A percentile compares a stretch with the other conserved stretches of the same genome.
These are phyloP conservation scores for Chaetodon trifascialis DNA, from an alignment of 2,113 vertebrate species.

Conservation along the genomic window DNA sequence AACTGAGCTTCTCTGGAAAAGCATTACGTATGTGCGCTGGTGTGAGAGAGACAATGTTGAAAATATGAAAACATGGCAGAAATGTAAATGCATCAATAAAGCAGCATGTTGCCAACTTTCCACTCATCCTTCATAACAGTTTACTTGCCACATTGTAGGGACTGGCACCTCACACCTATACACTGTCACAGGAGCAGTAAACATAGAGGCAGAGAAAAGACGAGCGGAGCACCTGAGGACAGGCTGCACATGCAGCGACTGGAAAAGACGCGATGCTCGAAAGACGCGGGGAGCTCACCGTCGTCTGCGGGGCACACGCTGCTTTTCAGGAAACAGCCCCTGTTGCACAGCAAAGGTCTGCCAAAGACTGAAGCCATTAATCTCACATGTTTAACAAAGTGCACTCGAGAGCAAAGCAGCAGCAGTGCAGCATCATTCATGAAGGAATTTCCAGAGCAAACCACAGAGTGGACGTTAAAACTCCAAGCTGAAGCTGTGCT, in stretches of 20 bases:
- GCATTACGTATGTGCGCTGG: neutral
- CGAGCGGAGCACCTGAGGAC: conserved; percentile 17
- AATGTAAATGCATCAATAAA: conserved; percentile 65
- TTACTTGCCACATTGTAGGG: conserved; percentile 73
- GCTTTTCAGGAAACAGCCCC: neutral
- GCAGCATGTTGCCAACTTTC: conserved; percentile 81
- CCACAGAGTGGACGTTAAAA: neutral
- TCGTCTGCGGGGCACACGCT: conserved; percentile 4
- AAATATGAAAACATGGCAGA: conserved; percentile 40
- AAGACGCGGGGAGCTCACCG: neutral
- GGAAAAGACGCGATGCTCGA: neutral
- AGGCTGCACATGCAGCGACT: conserved; percentile 4
- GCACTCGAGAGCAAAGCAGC: neutral
- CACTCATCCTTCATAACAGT: conserved; percentile 82
- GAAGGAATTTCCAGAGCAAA: too few relatives aligned
- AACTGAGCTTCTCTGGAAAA: neutral
- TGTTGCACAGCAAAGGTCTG: conserved; percentile 14
- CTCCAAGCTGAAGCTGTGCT: too few relatives aligned
- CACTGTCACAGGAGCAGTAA: conserved; percentile 77
- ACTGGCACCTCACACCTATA: conserved; percentile 78
- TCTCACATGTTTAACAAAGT: conserved; percentile 14
- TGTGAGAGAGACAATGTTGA: conserved; percentile 32
- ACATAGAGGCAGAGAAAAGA: conserved; percentile 57
- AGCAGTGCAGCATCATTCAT: neutral
- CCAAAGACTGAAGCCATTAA: neutral